These are phyloP conservation scores for Motacilla tschutschensis DNA, from an alignment of 2,113 vertebrate species.

Conservation along the genomic window DNA sequence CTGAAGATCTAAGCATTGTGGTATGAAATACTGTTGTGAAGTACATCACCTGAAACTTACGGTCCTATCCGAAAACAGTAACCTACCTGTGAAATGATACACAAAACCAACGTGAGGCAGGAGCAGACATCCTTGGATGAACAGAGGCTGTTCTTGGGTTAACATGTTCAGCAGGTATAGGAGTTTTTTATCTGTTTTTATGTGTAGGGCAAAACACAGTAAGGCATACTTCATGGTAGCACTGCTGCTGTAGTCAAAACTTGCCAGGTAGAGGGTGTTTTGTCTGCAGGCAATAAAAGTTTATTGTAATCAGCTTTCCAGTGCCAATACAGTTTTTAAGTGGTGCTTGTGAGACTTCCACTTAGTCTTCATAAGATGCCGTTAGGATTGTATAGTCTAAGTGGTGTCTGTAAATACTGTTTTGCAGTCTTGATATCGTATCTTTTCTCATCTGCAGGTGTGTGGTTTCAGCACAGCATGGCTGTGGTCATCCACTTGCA, in stretches of 20 bases:
- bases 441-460: slow-evolving; percentile 94
- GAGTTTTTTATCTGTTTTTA: neutral
- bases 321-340: neutral
- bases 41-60: neutral
- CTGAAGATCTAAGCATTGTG: neutral
- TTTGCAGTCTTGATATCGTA: slow-evolving; percentile 81
- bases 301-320: neutral
- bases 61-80: neutral
- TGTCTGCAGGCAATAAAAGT: neutral
- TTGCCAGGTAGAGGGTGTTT: neutral
- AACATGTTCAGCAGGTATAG: neutral
- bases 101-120: neutral
- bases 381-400: slow-evolving; percentile 11
- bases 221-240: neutral
- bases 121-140: neutral
- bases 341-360: neutral
- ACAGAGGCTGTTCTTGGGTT: neutral
- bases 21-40: neutral
- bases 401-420: slow-evolving; percentile 45
- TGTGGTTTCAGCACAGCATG: slow-evolving; percentile 91
- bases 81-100: neutral
- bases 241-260: neutral
- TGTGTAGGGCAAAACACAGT: neutral
- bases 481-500: slow-evolving; percentile 96
- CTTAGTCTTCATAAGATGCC: neutral